Evolutionary conservation across 2,797 vertebrate genomes (phyloP).

Genomic region (Neosalanx taihuensis): DNA sequence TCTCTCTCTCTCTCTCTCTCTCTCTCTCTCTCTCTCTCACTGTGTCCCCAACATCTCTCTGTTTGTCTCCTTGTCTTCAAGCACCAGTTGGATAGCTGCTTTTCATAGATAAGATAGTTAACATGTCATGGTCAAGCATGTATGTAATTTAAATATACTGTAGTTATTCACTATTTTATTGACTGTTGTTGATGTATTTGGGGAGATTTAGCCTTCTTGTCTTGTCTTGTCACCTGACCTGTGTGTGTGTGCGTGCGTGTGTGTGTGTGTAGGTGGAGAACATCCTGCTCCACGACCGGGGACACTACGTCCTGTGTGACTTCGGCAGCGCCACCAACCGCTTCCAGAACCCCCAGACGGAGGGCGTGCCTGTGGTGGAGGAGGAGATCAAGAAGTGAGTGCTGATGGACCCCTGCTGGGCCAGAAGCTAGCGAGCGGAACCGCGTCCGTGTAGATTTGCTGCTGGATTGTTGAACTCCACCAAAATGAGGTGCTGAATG

Average conservation of each 20-base stretch:
- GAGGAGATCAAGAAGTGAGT: conserved; percentile 98
- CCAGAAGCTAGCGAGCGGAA: background rate
- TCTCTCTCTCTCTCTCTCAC: conserved; percentile 13
- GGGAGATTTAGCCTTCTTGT: too few species aligned
- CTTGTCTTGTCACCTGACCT: background rate
- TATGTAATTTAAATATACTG: background rate
- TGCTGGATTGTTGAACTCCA: too few species aligned
- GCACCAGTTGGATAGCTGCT: too few species aligned
- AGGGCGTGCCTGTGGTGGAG: conserved; percentile 88
- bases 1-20: too few species aligned
- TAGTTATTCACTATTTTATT: too few species aligned
- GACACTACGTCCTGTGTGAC: conserved; percentile 97
- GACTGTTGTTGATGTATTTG: too few species aligned
- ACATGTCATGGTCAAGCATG: too few species aligned
- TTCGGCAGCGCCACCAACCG: conserved; percentile 97
- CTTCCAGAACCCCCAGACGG: conserved; percentile 91
- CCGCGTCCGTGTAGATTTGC: background rate
- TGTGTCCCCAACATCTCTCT: background rate
- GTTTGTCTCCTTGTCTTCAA: too few species aligned
- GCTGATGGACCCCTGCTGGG: background rate
- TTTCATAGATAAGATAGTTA: too few species aligned
- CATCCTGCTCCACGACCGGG: conserved; percentile 94
- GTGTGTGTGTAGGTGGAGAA: conserved; percentile 86
- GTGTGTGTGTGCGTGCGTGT: conserved; percentile 18
- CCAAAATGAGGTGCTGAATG: background rate